Evolutionary conservation across 2,888 invertebrate species (phyloP), one percentile per base, ranked within the genome.

Genomic region (Leptinotarsa rubiginosa): DNA sequence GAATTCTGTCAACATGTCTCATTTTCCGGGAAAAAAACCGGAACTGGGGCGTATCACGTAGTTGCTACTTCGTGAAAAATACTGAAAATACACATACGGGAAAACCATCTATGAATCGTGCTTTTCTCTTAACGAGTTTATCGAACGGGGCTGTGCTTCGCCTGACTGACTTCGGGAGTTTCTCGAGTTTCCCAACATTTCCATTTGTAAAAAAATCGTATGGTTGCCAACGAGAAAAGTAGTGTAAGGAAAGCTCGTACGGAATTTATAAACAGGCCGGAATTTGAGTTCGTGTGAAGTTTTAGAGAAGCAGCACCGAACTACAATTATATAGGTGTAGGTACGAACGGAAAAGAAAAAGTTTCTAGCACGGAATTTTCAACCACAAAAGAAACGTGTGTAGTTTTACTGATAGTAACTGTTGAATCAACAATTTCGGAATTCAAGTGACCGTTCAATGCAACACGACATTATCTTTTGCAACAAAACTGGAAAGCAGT

Each of bases 91-190:
- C 64, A 72, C 70, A 75, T 50, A 75, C 41, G 65, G 65, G 75
- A 72, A 72, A 75, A 72, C 71, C 72, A 72, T 66, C 73, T 75
- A 71, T 71, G 77, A 77, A 70, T 78, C 74, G 74, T 76, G 73
- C 69, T 56, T 72, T 68, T 71, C 64, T 52, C 69, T 71, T 73
- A 78, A 78, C 76, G 75, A 78, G 75, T 75, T 74, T 78, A 78
- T 76, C 73, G 73, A 76, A 52, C 76, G 73, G 56, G 56, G 47
- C 64, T 66, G 65, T 15, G 69, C 49, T 65, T 20, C 71, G 72
- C 69, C 65, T 13, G 56, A 65, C 69, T 69, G 65, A 59, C 71
- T 69, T 65, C 69, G 68, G 54, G 67, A 70, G 67, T 64, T 74
- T 70, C 41, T 50, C 49, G 64, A 71, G 74, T 74, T 75, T 69